phyloP scores from a whole-genome alignment of 2,797 vertebrate genomes.

The Lagodon rhomboides region DNA sequence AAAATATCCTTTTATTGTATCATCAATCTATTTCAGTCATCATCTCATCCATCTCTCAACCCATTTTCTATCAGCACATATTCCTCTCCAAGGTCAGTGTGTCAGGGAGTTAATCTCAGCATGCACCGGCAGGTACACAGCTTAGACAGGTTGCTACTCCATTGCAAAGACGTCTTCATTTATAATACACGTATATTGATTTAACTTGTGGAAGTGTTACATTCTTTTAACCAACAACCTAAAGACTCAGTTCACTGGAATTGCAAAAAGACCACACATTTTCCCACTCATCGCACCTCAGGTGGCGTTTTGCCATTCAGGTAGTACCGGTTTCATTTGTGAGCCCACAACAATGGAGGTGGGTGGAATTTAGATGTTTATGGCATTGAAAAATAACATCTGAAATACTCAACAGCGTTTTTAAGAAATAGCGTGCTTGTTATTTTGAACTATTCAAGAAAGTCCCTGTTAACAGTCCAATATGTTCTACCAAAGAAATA shows the following conservation, averaged over 20 bases:
- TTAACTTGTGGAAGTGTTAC: background rate
- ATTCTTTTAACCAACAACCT: background rate
- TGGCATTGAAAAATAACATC: background rate
- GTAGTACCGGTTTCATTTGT: background rate
- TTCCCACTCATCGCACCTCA: background rate
- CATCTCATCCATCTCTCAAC: background rate
- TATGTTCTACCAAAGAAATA: background rate
- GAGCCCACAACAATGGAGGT: background rate
- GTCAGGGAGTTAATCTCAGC: constrained; percentile 4
- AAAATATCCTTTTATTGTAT: background rate
- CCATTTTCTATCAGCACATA: background rate
- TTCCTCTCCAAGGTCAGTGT: background rate
- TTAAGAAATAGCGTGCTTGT: background rate
- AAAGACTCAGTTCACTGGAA: background rate
- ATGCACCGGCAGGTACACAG: constrained; percentile 1
- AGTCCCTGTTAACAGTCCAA: background rate
- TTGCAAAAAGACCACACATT: background rate
- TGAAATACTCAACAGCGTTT: background rate
- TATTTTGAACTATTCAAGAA: background rate
- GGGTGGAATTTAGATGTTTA: background rate
- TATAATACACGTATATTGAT: background rate
- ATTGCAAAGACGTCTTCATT: background rate
- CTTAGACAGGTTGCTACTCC: background rate
- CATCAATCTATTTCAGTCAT: background rate
- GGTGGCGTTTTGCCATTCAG: background rate